Evolutionary conservation across 2,888 invertebrate genomes (phyloP), one percentile per base, ranked within the genome.

Genomic region (Cyaniris semiargus): DNA sequence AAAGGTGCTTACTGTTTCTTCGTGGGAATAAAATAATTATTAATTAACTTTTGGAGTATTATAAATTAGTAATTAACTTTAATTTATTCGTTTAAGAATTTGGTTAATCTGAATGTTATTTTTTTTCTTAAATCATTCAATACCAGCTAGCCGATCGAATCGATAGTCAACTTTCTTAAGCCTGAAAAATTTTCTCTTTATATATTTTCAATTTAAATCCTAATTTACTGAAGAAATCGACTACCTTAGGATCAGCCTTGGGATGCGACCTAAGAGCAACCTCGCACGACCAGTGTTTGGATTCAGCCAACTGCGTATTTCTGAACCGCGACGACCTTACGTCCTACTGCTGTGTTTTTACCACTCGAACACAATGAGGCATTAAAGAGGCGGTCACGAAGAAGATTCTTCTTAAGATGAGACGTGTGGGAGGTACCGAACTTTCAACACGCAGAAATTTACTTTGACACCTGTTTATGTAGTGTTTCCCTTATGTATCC

Each of bases 241-340:
- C 58, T 56, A 56, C 56, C 8, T 13, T 60, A 60, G 4, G 34
- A 21, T 44, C n/a, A 23, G 13, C 38, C 34, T 72, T 44, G 38
- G 8, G 15, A 44, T 23, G 23, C 13, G 27, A 66, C 27, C 66
- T 31, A 66, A 66, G 66, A 66, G 27, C 66, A 31, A 66, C 66
- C 66, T 66, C 66, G 66, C 66, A 18, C 27, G 66, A 27, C 66
- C 60, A 10, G 23, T 60, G 5, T 31, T 66, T 31, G 66, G 66
- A 66, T 66, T 66, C 27, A 66, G 66, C 66, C 66, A 66, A 66
- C 66, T 66, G 66, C 66, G 27, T 66, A 66, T 66, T 31, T 66
- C 66, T 66, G 66, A 66, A 66, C 66, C 27, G 66, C 27, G 66
- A 66, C 66, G 66, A 66, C 66, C 66, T 66, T 66, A 27, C 27